Percentiles rank a stretch among this genome's conserved stretches.
phyloP scores from a whole-genome alignment of 2,797 vertebrate genomes.

The Cirrhinus mrigala region DNA sequence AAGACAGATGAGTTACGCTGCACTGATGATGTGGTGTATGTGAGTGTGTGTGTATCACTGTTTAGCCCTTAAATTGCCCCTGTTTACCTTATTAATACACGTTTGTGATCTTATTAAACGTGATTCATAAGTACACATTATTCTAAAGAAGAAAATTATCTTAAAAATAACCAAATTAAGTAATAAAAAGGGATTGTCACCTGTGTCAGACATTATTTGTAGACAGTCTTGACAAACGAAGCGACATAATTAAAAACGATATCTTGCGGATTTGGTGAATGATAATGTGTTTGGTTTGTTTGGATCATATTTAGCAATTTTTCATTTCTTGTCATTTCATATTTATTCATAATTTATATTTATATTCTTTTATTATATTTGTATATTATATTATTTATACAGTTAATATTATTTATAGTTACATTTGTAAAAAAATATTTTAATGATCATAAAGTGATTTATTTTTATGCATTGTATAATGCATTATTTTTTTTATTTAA shows the following conservation, averaged over 20 bases:
- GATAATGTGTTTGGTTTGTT: background rate
- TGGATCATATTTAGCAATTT: background rate
- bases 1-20: background rate
- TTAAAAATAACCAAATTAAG: background rate
- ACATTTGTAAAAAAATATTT: background rate
- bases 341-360: background rate
- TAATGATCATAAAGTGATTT: background rate
- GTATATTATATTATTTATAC: background rate
- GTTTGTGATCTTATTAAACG: background rate
- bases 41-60: constrained; percentile 6
- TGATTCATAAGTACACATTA: background rate
- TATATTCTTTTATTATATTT: too few relatives aligned
- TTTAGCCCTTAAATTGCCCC: background rate
- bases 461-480: background rate
- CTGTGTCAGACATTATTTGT: background rate
- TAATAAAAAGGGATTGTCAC: background rate
- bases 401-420: background rate
- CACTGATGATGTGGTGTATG: constrained; percentile 7
- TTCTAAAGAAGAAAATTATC: background rate
- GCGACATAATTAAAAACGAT: background rate
- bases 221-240: background rate
- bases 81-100: constrained; percentile 2
- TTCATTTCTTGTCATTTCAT: background rate
- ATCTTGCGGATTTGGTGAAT: background rate
- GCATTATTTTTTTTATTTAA: background rate